Evolutionary conservation across 30 jellyfish, hydroid and myxozoan species (phyloP).

Genomic region (Cassiopea andromeda): DNA sequence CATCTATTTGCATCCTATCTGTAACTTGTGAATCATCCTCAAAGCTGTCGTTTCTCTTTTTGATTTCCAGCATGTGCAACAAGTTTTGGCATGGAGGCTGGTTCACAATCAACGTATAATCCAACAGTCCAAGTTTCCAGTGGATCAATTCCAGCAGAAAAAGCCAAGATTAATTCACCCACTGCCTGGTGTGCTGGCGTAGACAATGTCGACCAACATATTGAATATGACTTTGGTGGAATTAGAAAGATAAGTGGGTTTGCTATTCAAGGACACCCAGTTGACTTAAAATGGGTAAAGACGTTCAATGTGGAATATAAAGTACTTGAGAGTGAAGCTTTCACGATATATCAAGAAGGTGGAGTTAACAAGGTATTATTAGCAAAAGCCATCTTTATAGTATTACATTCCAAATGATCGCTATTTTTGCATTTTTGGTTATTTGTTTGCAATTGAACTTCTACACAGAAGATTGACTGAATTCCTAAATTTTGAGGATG

Average conservation of each 20-base stretch:
- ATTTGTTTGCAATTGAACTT: too few species aligned
- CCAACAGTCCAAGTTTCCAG: constrained; percentile 50
- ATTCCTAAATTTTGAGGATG: too few species aligned
- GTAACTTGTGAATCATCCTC: too few species aligned
- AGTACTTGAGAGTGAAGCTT: background rate
- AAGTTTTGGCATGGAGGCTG: constrained; percentile 65
- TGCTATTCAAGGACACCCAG: constrained; percentile 69
- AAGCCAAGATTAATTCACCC: constrained; percentile 24
- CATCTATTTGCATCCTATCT: too few species aligned
- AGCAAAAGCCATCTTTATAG: background rate
- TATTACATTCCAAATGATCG: too few species aligned
- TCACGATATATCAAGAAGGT: constrained; percentile 41
- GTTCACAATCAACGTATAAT: constrained; percentile 1
- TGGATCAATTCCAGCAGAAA: constrained; percentile 25
- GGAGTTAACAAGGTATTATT: constrained; percentile 33
- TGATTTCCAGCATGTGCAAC: constrained; percentile 15
- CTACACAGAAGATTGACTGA: too few species aligned
- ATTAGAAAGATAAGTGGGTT: constrained; percentile 49
- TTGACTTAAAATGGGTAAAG: constrained; percentile 37
- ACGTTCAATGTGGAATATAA: constrained; percentile 43
- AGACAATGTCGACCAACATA: background rate
- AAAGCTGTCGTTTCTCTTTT: too few species aligned
- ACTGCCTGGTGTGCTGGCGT: constrained; percentile 56
- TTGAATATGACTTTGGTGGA: constrained; percentile 50
- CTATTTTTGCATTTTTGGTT: too few species aligned